Evolutionary conservation across 2,113 vertebrate species (phyloP).

Genomic region (Ibidorhyncha struthersii): DNA sequence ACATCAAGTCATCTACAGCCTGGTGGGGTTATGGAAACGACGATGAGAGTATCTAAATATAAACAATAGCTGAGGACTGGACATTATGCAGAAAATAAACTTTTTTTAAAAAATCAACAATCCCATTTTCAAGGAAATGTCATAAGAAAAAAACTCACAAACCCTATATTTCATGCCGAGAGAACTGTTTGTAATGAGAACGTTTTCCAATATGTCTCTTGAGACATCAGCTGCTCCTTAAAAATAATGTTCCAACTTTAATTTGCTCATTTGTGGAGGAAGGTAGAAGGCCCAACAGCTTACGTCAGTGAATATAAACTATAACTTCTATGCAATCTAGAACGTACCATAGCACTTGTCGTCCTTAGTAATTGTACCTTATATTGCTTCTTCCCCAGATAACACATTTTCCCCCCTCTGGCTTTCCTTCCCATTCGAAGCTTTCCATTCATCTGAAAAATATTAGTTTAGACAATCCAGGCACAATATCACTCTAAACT

Average conservation of each 20-base stretch:
- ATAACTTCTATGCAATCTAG: neutral
- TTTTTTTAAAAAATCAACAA: neutral
- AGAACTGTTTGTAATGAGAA: neutral
- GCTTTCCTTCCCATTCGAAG: neutral
- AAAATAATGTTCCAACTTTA: slow-evolving; percentile 15
- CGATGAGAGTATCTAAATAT: neutral
- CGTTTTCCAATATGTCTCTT: neutral
- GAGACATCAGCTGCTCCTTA: neutral
- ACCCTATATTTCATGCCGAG: neutral
- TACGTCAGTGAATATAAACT: slow-evolving; percentile 5
- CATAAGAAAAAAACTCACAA: neutral
- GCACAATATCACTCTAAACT: slow-evolving; percentile 22
- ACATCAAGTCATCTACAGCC: neutral
- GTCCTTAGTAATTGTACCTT: neutral
- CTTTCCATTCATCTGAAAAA: slow-evolving; percentile 22
- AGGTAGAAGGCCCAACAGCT: neutral
- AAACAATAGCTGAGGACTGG: neutral
- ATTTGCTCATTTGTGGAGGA: neutral
- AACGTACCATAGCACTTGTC: neutral
- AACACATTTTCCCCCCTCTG: neutral
- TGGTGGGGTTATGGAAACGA: neutral
- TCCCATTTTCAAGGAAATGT: neutral
- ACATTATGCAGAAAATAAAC: neutral
- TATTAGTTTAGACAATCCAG: slow-evolving; percentile 6
- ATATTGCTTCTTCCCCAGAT: neutral